phyloP scores from a whole-genome alignment of 2,113 vertebrate species.

The Tetraodon nigroviridis region DNA sequence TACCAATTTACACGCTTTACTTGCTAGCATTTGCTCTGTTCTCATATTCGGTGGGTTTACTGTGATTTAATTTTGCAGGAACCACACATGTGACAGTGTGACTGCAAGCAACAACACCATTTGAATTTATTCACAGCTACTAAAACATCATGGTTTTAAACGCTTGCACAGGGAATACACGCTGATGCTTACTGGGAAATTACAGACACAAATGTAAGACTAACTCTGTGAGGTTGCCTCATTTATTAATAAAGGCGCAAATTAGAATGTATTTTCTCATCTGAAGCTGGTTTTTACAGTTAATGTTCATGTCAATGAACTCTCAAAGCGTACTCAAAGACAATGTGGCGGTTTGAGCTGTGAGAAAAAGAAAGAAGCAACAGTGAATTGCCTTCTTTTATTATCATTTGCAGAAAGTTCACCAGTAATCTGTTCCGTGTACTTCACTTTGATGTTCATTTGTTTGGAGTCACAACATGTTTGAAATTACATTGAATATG shows the following conservation, averaged over 20 bases:
- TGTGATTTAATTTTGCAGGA: neutral
- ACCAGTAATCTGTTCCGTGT: conserved; percentile 4
- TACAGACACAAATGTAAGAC: no score
- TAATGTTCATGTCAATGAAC: no score
- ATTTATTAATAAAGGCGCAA: no score
- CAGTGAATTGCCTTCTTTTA: no score
- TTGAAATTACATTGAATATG: conserved; percentile 29
- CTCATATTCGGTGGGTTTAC: conserved; percentile 1
- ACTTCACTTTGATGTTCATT: conserved; percentile 28
- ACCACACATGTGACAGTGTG: no score
- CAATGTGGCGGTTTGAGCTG: neutral
- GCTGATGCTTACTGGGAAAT: neutral
- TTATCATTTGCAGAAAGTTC: neutral
- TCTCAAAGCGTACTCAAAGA: no score
- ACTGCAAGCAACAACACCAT: no score
- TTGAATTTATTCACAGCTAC: neutral
- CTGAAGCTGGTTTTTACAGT: no score
- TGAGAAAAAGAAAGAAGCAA: neutral
- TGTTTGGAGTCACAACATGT: conserved; percentile 28
- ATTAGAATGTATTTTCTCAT: no score
- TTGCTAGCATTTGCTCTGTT: conserved; percentile 3
- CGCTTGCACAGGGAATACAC: neutral
- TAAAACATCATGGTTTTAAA: neutral
- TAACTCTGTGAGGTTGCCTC: no score
- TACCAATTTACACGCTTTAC: conserved; percentile 25